These are phyloP conservation scores for Sinocyclocheilus anshuiensis DNA, from an alignment of 2,113 vertebrate genomes.

Conservation along the genomic window DNA sequence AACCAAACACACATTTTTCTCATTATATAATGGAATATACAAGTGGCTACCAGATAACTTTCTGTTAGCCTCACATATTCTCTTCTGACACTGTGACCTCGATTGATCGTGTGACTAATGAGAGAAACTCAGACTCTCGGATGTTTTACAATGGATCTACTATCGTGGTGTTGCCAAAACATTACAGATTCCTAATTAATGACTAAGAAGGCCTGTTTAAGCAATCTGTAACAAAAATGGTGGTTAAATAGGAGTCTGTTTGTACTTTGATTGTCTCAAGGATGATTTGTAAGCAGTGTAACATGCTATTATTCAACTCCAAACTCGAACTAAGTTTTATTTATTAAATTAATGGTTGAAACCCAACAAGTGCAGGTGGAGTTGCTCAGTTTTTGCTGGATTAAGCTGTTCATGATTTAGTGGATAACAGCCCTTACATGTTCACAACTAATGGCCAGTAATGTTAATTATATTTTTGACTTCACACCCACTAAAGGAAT, in stretches of 20 bases:
- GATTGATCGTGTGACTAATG: not conserved
- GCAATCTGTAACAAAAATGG: not conserved
- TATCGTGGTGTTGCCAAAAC: not conserved
- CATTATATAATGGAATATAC: not conserved
- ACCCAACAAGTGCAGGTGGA: slow-evolving; percentile 32
- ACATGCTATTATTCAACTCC: slow-evolving; percentile 19
- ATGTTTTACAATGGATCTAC: not conserved
- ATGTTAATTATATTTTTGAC: not conserved
- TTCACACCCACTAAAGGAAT: slow-evolving; percentile 10
- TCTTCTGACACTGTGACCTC: not conserved
- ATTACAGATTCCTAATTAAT: not conserved
- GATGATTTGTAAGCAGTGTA: slow-evolving; percentile 10
- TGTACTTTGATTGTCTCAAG: slow-evolving; percentile 4
- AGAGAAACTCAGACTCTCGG: not conserved
- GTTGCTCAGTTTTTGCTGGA: not conserved
- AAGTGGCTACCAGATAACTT: not conserved
- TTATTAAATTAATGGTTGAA: slow-evolving; percentile 57
- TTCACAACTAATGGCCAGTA: not conserved
- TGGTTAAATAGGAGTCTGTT: not conserved
- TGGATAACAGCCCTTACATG: not conserved
- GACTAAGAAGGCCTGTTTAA: not conserved
- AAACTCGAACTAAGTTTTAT: slow-evolving; percentile 46
- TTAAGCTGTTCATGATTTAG: slow-evolving; percentile 25
- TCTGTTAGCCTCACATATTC: not conserved
- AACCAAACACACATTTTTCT: not conserved